Conservation (phyloP, 2,888 invertebrate genomes). For the Rhamphomyia laevipes region DNA sequence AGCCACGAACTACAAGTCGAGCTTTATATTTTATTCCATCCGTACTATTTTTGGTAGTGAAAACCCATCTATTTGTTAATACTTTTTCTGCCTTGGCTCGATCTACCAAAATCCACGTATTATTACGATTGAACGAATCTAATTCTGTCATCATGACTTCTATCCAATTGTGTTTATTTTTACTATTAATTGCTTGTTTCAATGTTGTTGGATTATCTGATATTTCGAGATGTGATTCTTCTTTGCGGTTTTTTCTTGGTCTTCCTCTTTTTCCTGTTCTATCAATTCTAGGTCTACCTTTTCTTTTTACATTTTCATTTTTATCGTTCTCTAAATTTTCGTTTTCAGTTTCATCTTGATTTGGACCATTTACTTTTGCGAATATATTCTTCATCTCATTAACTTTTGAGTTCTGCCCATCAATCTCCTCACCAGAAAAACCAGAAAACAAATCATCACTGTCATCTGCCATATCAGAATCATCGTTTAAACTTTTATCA, state of each 20-base stretch:
- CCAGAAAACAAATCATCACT: too few species aligned
- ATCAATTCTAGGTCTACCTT: background rate
- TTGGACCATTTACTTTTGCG: too few species aligned
- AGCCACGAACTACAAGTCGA: constrained; percentile 4
- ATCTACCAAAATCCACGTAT: too few species aligned
- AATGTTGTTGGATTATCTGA: background rate
- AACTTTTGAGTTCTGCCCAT: too few species aligned
- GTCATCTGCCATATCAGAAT: too few species aligned
- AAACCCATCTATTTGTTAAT: too few species aligned
- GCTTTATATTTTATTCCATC: constrained; percentile 7
- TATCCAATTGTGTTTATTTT: constrained; percentile 2
- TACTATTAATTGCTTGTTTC: background rate
- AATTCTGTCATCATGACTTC: constrained; percentile 6
- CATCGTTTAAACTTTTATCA: too few species aligned
- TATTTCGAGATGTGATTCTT: background rate
- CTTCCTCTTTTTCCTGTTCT: background rate
- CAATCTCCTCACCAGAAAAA: too few species aligned
- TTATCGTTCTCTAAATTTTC: background rate
- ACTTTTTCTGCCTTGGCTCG: too few species aligned
- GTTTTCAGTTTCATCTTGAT: background rate
- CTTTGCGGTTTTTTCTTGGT: background rate
- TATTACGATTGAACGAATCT: constrained; percentile 3
- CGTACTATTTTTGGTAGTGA: background rate
- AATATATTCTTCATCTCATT: too few species aligned
- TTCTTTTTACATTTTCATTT: background rate